phyloP scores from a whole-genome alignment of 2,797 vertebrate genomes.

The Melopsittacus undulatus region DNA sequence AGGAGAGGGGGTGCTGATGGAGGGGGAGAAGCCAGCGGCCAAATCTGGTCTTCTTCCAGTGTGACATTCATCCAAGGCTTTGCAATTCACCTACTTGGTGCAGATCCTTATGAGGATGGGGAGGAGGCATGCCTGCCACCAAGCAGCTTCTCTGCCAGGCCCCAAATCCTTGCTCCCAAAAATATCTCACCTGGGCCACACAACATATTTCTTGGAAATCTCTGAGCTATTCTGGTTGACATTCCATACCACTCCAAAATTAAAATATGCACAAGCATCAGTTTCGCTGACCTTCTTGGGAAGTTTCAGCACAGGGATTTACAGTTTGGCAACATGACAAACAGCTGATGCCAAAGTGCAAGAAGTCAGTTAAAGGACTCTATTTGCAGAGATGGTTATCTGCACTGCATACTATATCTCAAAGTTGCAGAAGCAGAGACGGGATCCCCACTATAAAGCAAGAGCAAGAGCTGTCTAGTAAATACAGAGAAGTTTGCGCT shows the following conservation, averaged over 20 bases:
- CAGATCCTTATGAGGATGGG: accelerated
- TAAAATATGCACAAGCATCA: accelerated
- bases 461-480: not conserved
- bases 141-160: not conserved
- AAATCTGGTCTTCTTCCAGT: not conserved
- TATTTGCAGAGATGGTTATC: not conserved
- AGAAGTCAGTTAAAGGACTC: not conserved
- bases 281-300: not conserved
- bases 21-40: not conserved
- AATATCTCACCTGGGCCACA: not conserved
- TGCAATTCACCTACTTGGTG: not conserved
- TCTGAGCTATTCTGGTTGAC: not conserved
- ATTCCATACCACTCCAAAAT: not conserved
- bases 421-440: not conserved
- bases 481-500: not conserved
- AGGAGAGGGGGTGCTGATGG: not conserved
- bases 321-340: not conserved
- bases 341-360: not conserved
- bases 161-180: not conserved
- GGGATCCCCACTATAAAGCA: not conserved
- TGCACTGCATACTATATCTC: not conserved
- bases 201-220: not conserved
- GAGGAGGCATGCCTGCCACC: not conserved
- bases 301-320: not conserved
- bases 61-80: not conserved